Conservation (phyloP, 2,797 vertebrate genomes). For the Phoxinus dragarum region DNA sequence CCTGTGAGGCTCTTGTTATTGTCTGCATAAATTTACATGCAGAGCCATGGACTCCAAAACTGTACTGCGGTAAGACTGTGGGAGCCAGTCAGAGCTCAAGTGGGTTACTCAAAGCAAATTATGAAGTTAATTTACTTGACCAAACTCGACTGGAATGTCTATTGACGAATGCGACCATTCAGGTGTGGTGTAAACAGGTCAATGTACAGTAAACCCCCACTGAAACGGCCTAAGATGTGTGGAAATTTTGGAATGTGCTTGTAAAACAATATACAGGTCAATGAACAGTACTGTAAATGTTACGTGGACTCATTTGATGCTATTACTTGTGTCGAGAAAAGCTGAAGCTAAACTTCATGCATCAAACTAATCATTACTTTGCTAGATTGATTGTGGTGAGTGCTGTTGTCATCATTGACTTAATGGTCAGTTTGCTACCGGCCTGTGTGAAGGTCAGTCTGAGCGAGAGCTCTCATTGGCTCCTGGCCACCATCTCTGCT, state of each 20-base stretch:
- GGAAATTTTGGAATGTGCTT: not conserved
- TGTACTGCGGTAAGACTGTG: constrained; percentile 15
- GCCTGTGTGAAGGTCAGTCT: constrained; percentile 88
- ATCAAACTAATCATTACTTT: constrained; percentile 66
- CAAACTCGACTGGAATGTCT: not conserved
- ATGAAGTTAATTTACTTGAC: constrained; percentile 26
- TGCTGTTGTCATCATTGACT: constrained; percentile 85
- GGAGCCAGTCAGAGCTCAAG: constrained; percentile 8
- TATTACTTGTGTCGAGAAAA: constrained; percentile 6
- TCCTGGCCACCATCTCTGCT: constrained; percentile 80
- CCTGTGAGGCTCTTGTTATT: constrained; percentile 72
- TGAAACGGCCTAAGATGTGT: not conserved
- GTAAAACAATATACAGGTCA: not conserved
- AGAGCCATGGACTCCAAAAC: constrained; percentile 52
- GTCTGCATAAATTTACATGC: constrained; percentile 73
- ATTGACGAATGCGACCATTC: constrained; percentile 8
- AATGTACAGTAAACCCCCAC: constrained; percentile 7
- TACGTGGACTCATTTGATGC: not conserved
- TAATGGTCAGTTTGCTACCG: constrained; percentile 83
- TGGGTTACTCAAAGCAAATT: constrained; percentile 20
- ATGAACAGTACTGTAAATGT: not conserved
- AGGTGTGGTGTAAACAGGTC: constrained; percentile 5
- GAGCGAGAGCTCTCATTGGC: constrained; percentile 85
- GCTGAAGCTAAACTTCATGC: constrained; percentile 20
- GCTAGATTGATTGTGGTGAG: constrained; percentile 86